Evolutionary conservation across 2,888 invertebrate genomes (phyloP).

Genomic region (Vanessa cardui): DNA sequence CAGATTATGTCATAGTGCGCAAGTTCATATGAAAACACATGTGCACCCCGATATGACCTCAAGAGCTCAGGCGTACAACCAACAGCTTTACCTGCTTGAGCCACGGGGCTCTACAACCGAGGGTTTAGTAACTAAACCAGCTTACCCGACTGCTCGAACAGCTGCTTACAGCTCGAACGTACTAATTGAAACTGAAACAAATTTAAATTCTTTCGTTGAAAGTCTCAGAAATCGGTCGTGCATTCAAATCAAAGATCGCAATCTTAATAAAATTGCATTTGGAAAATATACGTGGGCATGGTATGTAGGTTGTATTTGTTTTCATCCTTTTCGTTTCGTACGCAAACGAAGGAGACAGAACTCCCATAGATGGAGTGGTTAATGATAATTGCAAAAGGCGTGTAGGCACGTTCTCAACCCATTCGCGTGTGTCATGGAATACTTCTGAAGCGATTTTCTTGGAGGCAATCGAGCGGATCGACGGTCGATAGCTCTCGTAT

Average conservation of each 20-base stretch:
- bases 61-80: too few species aligned
- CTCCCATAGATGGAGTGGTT: slow-evolving; percentile 3
- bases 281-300: not conserved
- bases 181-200: not conserved
- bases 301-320: not conserved
- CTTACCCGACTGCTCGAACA: too few species aligned
- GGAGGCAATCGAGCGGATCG: slow-evolving; percentile 33
- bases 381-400: slow-evolving; percentile 21
- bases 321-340: not conserved
- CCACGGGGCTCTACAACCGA: too few species aligned
- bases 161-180: not conserved
- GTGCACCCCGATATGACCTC: too few species aligned
- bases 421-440: slow-evolving; percentile 30
- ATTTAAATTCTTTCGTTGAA: slow-evolving; percentile 5
- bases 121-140: too few species aligned
- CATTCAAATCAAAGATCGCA: not conserved
- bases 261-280: not conserved
- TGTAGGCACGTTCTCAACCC: slow-evolving; percentile 27
- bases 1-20: too few species aligned
- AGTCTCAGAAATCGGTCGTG: slow-evolving; percentile 4
- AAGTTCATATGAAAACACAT: too few species aligned
- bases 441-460: slow-evolving; percentile 35
- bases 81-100: too few species aligned
- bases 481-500: slow-evolving; percentile 31
- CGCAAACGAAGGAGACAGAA: slow-evolving; percentile 5